A percentile compares a stretch with the other conserved stretches of the same genome.
Conservation (phyloP, 2,113 vertebrate species). For the Lasiurus cinereus region DNA sequence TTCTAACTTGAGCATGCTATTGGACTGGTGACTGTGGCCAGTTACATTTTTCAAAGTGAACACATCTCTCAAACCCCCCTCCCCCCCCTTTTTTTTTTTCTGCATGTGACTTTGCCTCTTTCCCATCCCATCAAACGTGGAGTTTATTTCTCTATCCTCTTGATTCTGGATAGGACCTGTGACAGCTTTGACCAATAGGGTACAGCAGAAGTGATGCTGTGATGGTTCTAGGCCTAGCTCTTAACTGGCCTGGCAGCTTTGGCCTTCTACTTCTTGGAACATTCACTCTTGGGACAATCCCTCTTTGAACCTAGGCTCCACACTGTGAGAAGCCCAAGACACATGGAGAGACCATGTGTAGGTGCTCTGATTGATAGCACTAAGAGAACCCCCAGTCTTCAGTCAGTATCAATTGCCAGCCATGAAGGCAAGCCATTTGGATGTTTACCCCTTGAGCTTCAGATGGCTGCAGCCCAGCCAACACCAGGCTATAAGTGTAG, state of each 20-base stretch:
- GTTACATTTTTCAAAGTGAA: background rate
- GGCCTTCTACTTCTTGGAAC: background rate
- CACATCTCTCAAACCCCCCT: background rate
- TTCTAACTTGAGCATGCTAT: background rate
- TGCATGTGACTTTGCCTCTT: background rate
- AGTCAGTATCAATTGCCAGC: background rate
- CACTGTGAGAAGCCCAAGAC: background rate
- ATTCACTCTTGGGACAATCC: background rate
- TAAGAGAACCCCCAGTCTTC: background rate
- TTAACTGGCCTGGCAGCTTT: background rate
- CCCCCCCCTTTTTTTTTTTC: background rate
- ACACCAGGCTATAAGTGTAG: background rate
- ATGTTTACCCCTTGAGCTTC: background rate
- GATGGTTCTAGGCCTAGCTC: no score
- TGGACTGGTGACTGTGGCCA: background rate
- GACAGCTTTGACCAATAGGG: background rate
- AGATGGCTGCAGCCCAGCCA: background rate
- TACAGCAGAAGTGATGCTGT: background rate
- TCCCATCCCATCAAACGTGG: background rate
- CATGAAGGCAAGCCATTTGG: background rate
- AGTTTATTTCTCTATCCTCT: background rate
- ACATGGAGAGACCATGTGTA: background rate
- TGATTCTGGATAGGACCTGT: background rate
- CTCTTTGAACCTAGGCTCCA: background rate
- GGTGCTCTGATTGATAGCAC: background rate